A percentile compares a stretch with the other conserved stretches of the same genome.
phyloP scores from a whole-genome alignment of 2,113 vertebrate genomes.

The Onychostruthus taczanowskii region DNA sequence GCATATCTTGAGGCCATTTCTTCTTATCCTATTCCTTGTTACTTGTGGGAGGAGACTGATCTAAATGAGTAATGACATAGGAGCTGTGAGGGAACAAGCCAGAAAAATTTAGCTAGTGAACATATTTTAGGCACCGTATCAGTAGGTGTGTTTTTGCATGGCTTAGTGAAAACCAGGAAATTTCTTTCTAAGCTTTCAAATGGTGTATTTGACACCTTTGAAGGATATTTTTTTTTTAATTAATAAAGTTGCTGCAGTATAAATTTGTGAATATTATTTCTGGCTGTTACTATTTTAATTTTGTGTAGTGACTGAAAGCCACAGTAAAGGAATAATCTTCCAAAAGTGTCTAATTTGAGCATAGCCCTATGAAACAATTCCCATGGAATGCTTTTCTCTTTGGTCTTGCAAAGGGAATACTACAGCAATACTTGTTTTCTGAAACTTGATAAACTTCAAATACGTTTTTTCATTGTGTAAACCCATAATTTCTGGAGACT shows the following conservation, averaged over 20 bases:
- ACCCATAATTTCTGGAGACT: neutral
- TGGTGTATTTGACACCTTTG: neutral
- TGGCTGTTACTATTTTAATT: neutral
- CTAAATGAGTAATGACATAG: neutral
- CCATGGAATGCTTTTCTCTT: neutral
- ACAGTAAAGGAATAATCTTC: neutral
- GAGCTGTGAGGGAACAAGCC: neutral
- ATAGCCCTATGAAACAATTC: neutral
- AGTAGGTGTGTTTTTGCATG: neutral
- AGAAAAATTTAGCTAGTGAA: neutral
- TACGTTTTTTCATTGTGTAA: neutral
- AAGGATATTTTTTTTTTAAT: neutral
- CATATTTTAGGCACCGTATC: neutral
- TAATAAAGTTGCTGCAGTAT: neutral
- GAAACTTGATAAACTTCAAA: neutral
- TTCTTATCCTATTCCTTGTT: neutral
- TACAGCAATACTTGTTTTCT: neutral
- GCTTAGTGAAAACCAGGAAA: neutral
- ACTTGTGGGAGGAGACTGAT: neutral
- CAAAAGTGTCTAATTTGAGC: neutral
- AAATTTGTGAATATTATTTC: neutral
- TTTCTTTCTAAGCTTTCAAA: neutral
- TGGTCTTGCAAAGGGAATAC: neutral
- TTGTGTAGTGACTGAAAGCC: neutral
- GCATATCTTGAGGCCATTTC: neutral